Conservation (phyloP, 2,888 invertebrate species). For the Xanthostigma xanthostigma region DNA sequence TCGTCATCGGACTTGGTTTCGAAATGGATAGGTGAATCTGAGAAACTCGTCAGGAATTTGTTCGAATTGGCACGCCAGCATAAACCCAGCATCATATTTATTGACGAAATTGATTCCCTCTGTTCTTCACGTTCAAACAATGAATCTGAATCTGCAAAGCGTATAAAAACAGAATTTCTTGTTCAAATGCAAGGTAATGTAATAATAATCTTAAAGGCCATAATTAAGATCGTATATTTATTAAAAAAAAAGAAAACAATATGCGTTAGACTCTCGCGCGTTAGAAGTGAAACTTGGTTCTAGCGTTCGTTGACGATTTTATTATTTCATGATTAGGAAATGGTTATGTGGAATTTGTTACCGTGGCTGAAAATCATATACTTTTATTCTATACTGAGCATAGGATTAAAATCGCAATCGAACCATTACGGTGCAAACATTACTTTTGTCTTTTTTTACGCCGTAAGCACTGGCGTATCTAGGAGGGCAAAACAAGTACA, state of each 20-base stretch:
- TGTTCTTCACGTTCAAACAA: constrained; percentile 96
- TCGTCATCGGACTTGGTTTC: constrained; percentile 97
- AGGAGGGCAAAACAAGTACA: too few relatives aligned
- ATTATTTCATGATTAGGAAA: too few relatives aligned
- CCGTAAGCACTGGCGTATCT: too few relatives aligned
- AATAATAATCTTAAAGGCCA: background rate
- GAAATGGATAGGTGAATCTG: constrained; percentile 99
- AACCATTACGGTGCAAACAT: too few relatives aligned
- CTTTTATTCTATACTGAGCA: too few relatives aligned
- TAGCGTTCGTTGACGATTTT: too few relatives aligned
- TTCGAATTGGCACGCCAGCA: constrained; percentile 89
- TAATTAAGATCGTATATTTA: background rate
- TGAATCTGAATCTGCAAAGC: constrained; percentile 93
- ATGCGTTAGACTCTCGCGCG: too few relatives aligned
- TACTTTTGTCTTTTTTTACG: too few relatives aligned
- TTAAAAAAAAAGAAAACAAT: background rate
- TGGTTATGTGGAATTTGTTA: too few relatives aligned
- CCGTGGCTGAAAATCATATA: too few relatives aligned
- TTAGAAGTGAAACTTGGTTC: too few relatives aligned
- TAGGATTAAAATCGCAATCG: too few relatives aligned
- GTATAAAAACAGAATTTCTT: constrained; percentile 98
- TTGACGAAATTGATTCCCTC: constrained; percentile 95
- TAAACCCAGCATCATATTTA: constrained; percentile 97
- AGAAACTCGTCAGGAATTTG: constrained; percentile 86
- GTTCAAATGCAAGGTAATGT: constrained; percentile 91